phyloP scores from a whole-genome alignment of 1,140 invertebrate species.

The Papilio aristodemus region DNA sequence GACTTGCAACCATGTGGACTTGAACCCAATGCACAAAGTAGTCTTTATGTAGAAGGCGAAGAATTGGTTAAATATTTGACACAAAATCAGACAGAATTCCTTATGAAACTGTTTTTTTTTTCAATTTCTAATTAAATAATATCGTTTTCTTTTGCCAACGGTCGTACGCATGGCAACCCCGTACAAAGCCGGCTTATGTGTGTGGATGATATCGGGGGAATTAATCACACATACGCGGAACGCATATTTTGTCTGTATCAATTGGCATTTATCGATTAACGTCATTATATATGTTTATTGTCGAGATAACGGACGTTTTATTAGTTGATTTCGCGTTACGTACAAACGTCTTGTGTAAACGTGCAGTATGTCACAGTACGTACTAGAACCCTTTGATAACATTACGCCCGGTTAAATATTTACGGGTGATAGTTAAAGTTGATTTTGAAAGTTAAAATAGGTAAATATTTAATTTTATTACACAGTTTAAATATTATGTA shows the following conservation, averaged over 20 bases:
- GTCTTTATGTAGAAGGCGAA: no score
- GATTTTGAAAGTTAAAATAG: not conserved
- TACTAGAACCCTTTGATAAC: not conserved
- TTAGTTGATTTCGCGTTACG: constrained; percentile 23
- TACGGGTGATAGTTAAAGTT: not conserved
- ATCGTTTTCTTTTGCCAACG: no score
- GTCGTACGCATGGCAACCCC: not conserved
- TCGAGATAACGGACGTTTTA: constrained; percentile 22
- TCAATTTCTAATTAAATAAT: no score
- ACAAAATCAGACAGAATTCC: no score
- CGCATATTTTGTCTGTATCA: constrained; percentile 24
- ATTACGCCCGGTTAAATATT: not conserved
- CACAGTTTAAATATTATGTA: not conserved
- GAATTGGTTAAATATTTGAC: no score
- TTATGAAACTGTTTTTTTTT: no score
- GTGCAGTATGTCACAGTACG: not conserved
- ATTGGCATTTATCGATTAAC: constrained; percentile 28
- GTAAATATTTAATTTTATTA: not conserved
- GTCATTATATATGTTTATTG: constrained; percentile 30
- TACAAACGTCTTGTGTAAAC: not conserved
- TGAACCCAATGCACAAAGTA: no score
- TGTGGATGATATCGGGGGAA: not conserved
- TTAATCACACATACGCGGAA: constrained; percentile 7
- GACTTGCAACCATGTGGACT: no score
- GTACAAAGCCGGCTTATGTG: not conserved